Evolutionary conservation across 2,888 invertebrate species (phyloP), one percentile per base, ranked within the genome.

Genomic region (Lepas anatifera): DNA sequence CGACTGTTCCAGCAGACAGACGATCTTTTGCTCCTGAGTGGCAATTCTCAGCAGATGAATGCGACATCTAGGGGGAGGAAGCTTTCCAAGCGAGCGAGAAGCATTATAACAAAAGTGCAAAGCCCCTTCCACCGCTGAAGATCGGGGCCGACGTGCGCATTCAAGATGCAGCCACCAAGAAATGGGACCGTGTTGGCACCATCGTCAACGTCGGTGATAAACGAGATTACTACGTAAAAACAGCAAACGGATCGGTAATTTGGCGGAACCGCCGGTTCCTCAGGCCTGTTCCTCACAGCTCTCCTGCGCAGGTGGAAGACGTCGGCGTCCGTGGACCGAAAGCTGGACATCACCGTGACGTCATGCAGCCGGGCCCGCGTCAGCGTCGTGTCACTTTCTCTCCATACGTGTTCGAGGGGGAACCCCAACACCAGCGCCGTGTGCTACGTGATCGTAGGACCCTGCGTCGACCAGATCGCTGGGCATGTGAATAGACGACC

Each of bases 141-240:
- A 25, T 50, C 50, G 50, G 50, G 6, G 25, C 50, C 4, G 50
- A 50, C 10, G 13, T 50, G 16, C 68, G 35, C 48, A 16, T 68
- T 35, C 46, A 50, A 37, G 50, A 50, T 22, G 13, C 35, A 3
- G 32, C 29, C 25, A 37, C n/a, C 68, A 48, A 37, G 29, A 32
- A 25, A n/a, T 29, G 48, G 48, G 68, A 68, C 35, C 48, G n/a
- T 29, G 50, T 68, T 6, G 50, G 50, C 16, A 29, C 29, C 18
- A 32, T 68, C 37, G 35, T 68, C 35, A 48, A 48, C 13, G 46
- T 29, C 32, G 68, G 68, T 11, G 22, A 37, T 25, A 68, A 25
- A 29, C 48, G 68, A 3, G 68, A 48, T 50, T 68, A 48, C 35
- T n/a, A 50, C 50, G 25, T 68, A 18, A 43, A 52, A 22, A 32